Evolutionary conservation across 2,113 vertebrate species (phyloP).

Genomic region (Pseudopodoces humilis): DNA sequence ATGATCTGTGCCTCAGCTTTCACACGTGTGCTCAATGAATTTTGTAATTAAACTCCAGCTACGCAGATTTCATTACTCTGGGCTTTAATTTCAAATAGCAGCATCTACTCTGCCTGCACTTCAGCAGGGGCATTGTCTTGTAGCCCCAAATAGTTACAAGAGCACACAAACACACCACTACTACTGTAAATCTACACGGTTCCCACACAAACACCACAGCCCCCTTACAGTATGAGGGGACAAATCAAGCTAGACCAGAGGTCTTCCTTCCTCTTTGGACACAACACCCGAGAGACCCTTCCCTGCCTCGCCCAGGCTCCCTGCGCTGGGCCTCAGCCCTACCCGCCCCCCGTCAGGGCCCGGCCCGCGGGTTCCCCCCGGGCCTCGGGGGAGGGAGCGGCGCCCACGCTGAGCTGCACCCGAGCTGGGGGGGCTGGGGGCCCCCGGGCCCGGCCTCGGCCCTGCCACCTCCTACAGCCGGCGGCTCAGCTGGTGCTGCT

Average conservation of each 20-base stretch:
- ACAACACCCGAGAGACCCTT: neutral
- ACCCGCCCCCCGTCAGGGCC: rapidly evolving
- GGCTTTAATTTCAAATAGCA: neutral
- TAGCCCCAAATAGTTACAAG: neutral
- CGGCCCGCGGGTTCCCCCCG: neutral
- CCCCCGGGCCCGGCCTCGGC: neutral
- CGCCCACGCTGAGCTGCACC: neutral
- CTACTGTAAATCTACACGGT: rapidly evolving
- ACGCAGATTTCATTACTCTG: neutral
- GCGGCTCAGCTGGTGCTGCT: neutral
- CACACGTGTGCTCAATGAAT: neutral
- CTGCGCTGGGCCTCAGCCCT: neutral
- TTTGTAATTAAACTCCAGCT: neutral
- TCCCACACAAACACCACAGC: neutral
- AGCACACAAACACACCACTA: neutral
- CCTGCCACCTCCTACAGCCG: rapidly evolving
- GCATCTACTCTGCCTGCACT: neutral
- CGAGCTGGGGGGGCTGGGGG: neutral
- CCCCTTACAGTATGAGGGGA: rapidly evolving
- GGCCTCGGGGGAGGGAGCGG: neutral
- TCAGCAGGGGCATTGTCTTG: neutral
- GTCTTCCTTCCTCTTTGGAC: neutral
- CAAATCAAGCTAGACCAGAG: neutral
- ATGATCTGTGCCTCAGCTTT: neutral
- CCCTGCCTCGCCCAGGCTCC: neutral